A percentile compares a stretch with the other conserved stretches of the same genome.
These are phyloP conservation scores for Poeciliopsis turneri DNA, from an alignment of 2,797 vertebrate species.

Conservation along the genomic window DNA sequence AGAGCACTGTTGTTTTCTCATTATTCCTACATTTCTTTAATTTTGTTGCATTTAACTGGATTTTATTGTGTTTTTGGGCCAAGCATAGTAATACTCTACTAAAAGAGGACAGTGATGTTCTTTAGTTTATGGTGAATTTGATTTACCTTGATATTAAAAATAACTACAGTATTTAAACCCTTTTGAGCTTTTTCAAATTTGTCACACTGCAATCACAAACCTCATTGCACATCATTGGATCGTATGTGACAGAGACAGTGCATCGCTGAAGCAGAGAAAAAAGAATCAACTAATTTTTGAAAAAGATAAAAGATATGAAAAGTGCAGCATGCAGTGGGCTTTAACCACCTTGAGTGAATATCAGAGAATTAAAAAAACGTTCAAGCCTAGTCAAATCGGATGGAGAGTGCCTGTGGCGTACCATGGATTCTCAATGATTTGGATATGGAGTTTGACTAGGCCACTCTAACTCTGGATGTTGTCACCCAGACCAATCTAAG, in stretches of 20 bases:
- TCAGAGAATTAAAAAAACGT: neutral
- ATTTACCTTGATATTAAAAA: constrained; percentile 12
- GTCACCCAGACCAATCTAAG: neutral
- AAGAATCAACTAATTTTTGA: neutral
- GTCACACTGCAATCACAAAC: neutral
- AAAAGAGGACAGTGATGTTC: constrained; percentile 1
- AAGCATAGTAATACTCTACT: constrained; percentile 13
- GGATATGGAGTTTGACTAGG: neutral
- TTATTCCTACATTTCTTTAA: constrained; percentile 19
- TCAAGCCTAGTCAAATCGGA: neutral
- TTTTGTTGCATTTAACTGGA: neutral
- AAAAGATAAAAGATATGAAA: neutral
- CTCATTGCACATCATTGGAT: neutral
- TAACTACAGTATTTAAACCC: neutral
- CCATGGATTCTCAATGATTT: neutral
- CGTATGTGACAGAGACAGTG: neutral
- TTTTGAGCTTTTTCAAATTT: neutral
- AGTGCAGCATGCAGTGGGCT: neutral
- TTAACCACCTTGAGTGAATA: neutral
- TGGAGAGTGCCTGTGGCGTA: neutral
- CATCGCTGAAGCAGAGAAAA: neutral
- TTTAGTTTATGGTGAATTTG: constrained; percentile 22
- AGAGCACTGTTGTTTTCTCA: constrained; percentile 26
- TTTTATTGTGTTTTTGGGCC: constrained; percentile 17
- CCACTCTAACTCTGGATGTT: neutral